Base-by-base conservation (phyloP, 2,113 vertebrate species). In the Ploceus nigricollis region DNA sequence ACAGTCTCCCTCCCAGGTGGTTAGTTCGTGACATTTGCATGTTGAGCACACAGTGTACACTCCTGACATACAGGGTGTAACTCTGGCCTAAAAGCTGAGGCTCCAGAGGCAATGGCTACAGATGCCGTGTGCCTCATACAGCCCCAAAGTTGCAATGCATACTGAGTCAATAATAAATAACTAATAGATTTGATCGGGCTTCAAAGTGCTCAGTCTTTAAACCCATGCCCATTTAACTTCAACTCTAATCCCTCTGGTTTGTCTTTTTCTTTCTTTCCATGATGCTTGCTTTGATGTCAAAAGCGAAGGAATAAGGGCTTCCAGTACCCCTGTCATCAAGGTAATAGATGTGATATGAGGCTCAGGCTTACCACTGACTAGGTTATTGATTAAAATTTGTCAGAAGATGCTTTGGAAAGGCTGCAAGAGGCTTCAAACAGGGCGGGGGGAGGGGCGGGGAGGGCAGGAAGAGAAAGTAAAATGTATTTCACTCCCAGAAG, bases 331-430 rank as follows among this genome's bases (percentile, higher is more conserved):
- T 93, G 68, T 51, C 76, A 94, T 87, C 60, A 53, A 94, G 35
- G 66, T 89, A 82, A 90, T 68, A 95, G 79, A 89, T 88, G 56
- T 82, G 70, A 96, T 87, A n/a, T n/a, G n/a, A 68, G 75, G 37
- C 78, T 90, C 83, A 76, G 81, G 80, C 90, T 97, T 96, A 94
- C 79, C 79, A 75, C 71, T 90, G 82, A 91, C 89, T 94, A 87
- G 31, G 39, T 71, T 95, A 91, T 92, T 90, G 81, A 97, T 96
- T 94, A 88, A 89, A 76, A 92, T 87, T 77, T 87, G 33, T 80
- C 53, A 73, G 90, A 86, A 97, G 77, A 71, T 30, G 86, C 44
- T 82, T 84, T 82, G 12, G 48, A 96, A 96, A 94, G 63, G 25
- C 57, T 89, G 73, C 21, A 86, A 68, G 54, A 89, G 60, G 42